Conservation (phyloP, 2,888 invertebrate genomes). For the Epistrophe grossulariae region DNA sequence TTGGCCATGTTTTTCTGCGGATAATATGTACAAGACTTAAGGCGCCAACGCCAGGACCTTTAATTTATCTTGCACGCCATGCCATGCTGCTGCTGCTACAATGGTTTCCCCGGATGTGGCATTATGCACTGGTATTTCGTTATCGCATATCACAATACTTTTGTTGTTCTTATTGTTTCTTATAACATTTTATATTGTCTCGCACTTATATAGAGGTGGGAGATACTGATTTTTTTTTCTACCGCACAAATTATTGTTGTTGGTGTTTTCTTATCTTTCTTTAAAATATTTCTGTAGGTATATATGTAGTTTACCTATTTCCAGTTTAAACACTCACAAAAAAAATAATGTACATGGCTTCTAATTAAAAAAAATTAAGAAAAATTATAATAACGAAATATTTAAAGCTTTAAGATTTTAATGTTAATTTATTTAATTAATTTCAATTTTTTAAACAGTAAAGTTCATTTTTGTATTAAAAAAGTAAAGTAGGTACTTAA, state of each 20-base stretch:
- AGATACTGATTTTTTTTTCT: conserved; percentile 15
- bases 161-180: conserved; percentile 37
- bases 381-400: too few species aligned
- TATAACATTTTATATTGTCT: not conserved
- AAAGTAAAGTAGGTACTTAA: too few species aligned
- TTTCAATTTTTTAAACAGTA: too few species aligned
- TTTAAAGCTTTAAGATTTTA: too few species aligned
- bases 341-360: too few species aligned
- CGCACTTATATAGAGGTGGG: not conserved
- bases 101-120: conserved; percentile 58
- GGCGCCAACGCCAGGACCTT: conserved; percentile 73
- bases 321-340: too few species aligned
- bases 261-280: not conserved
- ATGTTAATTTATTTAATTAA: too few species aligned
- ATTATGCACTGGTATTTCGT: conserved; percentile 59
- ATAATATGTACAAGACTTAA: conserved; percentile 65
- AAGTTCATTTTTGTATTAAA: too few species aligned
- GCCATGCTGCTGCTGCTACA: conserved; percentile 65
- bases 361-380: too few species aligned
- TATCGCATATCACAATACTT: conserved; percentile 60
- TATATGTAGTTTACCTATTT: too few species aligned
- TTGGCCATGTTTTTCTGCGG: conserved; percentile 59
- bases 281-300: not conserved
- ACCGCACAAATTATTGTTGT: not conserved
- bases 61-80: conserved; percentile 73